A percentile compares a stretch with the other conserved stretches of the same genome.
These are phyloP conservation scores for Drosophila biarmipes DNA, from an alignment of 1,140 invertebrate genomes.

Conservation along the genomic window DNA sequence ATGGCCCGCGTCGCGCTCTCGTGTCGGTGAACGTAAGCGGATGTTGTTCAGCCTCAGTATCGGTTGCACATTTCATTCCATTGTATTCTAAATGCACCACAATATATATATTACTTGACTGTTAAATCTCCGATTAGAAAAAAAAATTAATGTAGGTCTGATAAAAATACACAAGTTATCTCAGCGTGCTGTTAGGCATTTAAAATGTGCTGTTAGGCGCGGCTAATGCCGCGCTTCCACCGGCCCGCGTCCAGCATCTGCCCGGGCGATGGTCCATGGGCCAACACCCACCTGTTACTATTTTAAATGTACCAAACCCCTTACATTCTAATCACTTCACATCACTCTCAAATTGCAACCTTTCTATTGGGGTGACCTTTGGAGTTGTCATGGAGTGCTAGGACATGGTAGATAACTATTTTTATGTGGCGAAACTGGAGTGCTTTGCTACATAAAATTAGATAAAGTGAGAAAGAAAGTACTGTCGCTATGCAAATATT, in stretches of 20 bases:
- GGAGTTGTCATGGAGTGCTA: too few relatives aligned
- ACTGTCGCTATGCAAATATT: too few relatives aligned
- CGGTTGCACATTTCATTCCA: not conserved
- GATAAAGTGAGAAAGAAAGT: too few relatives aligned
- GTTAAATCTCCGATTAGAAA: conserved; percentile 12
- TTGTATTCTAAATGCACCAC: conserved; percentile 7
- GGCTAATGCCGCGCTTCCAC: not conserved
- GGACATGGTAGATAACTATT: too few relatives aligned
- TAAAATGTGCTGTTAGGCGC: conserved; percentile 7
- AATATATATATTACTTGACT: conserved; percentile 10
- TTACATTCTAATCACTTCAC: too few relatives aligned
- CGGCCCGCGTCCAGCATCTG: not conserved
- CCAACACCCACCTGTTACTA: too few relatives aligned
- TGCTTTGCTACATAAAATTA: too few relatives aligned
- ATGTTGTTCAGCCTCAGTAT: not conserved
- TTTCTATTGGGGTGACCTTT: too few relatives aligned
- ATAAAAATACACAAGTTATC: conserved; percentile 16
- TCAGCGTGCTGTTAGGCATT: conserved; percentile 1
- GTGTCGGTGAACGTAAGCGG: not conserved
- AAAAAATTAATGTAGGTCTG: conserved; percentile 17
- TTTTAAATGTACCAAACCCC: too few relatives aligned
- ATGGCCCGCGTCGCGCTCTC: conserved; percentile 1
- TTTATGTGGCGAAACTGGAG: too few relatives aligned
- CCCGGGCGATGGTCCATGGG: too few relatives aligned
- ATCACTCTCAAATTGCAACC: too few relatives aligned